These are phyloP conservation scores for Indicator maculatus DNA, from an alignment of 2,113 vertebrate genomes.

Conservation along the genomic window DNA sequence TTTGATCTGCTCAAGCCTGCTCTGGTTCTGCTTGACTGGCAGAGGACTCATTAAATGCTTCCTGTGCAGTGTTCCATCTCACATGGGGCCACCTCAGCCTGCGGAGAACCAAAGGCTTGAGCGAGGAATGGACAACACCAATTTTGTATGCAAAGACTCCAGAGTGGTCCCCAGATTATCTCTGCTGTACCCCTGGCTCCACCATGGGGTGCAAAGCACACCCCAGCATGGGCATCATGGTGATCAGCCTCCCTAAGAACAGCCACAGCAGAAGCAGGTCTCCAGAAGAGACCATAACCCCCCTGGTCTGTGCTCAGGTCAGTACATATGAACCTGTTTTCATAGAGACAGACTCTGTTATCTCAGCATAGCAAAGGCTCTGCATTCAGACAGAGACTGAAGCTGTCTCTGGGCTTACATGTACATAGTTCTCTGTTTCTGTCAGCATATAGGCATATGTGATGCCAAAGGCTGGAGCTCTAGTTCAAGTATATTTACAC, in stretches of 20 bases:
- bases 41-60: neutral
- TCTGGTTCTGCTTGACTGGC: neutral
- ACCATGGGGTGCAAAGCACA: neutral
- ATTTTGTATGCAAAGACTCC: neutral
- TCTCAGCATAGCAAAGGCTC: neutral
- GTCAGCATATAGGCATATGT: neutral
- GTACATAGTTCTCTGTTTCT: neutral
- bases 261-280: neutral
- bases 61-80: neutral
- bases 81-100: neutral
- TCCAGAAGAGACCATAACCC: neutral
- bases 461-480: slow-evolving; percentile 9
- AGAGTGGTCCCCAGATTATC: neutral
- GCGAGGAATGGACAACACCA: neutral
- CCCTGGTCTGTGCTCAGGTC: neutral
- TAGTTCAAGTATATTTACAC: slow-evolving; percentile 11
- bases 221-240: neutral
- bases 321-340: neutral
- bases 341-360: neutral
- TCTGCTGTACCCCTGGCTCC: neutral
- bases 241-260: neutral
- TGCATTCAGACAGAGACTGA: neutral
- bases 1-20: neutral
- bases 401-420: neutral
- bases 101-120: neutral